Evolutionary conservation across 2,888 invertebrate genomes (phyloP).

Genomic region (Aphodius granarius): DNA sequence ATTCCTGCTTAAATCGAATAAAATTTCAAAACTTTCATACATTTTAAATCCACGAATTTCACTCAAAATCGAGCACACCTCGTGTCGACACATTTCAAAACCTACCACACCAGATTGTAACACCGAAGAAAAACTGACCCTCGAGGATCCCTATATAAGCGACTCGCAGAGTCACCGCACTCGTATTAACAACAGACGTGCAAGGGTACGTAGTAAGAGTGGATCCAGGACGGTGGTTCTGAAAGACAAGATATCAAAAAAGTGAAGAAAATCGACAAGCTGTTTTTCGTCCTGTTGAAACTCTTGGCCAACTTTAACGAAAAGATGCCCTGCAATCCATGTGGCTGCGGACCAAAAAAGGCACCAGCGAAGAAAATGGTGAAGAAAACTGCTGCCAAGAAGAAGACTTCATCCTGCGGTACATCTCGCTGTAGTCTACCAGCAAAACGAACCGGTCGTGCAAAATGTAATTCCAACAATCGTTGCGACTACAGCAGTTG

Average conservation of each 20-base stretch:
- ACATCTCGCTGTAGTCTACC: not conserved
- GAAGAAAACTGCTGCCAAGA: not conserved
- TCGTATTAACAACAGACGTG: not conserved
- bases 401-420: not conserved
- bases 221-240: not conserved
- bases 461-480: not conserved
- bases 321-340: not conserved
- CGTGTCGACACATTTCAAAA: not conserved
- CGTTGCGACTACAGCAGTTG: not conserved
- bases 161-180: not conserved
- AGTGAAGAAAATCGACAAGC: not conserved
- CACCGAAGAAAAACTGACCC: not conserved
- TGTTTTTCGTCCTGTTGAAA: not conserved
- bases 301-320: not conserved
- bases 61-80: not conserved
- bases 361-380: not conserved
- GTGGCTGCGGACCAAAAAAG: not conserved
- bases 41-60: not conserved
- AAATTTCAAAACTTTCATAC: not conserved
- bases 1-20: no score
- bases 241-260: not conserved
- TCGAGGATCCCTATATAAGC: not conserved
- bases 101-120: not conserved
- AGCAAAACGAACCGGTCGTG: not conserved
- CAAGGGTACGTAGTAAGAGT: not conserved